phyloP scores from a whole-genome alignment of 2,888 invertebrate genomes.

The Antheraea yamamai region DNA sequence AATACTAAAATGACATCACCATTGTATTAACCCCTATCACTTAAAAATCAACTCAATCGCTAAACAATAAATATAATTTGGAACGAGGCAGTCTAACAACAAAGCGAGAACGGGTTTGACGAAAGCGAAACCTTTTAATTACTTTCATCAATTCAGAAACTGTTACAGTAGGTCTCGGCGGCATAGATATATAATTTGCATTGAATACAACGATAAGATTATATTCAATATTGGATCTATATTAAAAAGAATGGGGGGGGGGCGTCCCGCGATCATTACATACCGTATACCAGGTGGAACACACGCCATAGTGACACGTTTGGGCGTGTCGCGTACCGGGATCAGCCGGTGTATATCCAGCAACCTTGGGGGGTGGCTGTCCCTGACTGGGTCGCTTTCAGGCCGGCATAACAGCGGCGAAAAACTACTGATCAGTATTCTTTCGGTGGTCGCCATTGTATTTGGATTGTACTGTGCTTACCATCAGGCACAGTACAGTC shows the following conservation, averaged over 20 bases:
- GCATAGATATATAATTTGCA: conserved; percentile 41
- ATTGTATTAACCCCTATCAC: background rate
- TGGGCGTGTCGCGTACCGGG: too few relatives aligned
- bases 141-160: conserved; percentile 64
- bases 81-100: conserved; percentile 10
- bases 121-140: conserved; percentile 72
- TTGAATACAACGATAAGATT: conserved; percentile 22
- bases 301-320: too few relatives aligned
- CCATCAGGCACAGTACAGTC: too few relatives aligned
- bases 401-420: too few relatives aligned
- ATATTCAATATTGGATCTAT: background rate
- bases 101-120: conserved; percentile 54
- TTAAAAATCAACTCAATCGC: background rate
- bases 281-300: too few relatives aligned
- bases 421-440: too few relatives aligned
- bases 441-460: too few relatives aligned
- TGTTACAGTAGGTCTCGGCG: conserved; percentile 48
- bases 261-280: too few relatives aligned
- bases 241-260: background rate
- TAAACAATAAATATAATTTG: background rate
- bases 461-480: too few relatives aligned
- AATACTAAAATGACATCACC: background rate
- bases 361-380: too few relatives aligned
- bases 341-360: too few relatives aligned
- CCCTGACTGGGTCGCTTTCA: too few relatives aligned